These are phyloP conservation scores for Phalanger gymnotis DNA, from an alignment of 2,797 vertebrate genomes.

Conservation along the genomic window DNA sequence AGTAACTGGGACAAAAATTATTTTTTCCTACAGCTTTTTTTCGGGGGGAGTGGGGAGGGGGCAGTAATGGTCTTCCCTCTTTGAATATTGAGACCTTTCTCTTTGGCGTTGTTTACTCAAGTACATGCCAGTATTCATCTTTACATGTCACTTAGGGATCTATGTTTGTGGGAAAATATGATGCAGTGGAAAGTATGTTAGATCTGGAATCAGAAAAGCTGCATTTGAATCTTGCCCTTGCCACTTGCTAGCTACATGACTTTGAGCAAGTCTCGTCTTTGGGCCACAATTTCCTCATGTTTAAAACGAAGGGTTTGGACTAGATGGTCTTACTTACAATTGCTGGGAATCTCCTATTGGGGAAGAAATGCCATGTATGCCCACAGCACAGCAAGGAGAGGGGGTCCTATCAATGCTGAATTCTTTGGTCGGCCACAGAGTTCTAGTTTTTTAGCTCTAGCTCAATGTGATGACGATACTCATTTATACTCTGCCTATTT, in stretches of 20 bases:
- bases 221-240: neutral
- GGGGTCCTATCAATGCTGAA: neutral
- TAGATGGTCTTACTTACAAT: neutral
- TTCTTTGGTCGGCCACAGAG: neutral
- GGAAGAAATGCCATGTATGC: neutral
- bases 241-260: neutral
- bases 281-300: neutral
- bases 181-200: neutral
- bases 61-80: neutral
- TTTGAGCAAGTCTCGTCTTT: neutral
- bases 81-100: neutral
- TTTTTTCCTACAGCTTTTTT: neutral
- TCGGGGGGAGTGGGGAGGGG: neutral
- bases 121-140: neutral
- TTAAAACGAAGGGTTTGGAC: neutral
- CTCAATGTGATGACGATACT: neutral
- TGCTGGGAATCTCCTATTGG: neutral
- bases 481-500: neutral
- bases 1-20: neutral
- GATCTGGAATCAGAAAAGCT: neutral
- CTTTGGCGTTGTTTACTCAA: neutral
- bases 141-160: neutral
- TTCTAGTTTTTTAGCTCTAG: neutral
- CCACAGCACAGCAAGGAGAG: neutral
- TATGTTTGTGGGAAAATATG: neutral